Evolutionary conservation across 2,113 vertebrate species (phyloP), one percentile per base, ranked within the genome.

Genomic region (Psettodes erumei): DNA sequence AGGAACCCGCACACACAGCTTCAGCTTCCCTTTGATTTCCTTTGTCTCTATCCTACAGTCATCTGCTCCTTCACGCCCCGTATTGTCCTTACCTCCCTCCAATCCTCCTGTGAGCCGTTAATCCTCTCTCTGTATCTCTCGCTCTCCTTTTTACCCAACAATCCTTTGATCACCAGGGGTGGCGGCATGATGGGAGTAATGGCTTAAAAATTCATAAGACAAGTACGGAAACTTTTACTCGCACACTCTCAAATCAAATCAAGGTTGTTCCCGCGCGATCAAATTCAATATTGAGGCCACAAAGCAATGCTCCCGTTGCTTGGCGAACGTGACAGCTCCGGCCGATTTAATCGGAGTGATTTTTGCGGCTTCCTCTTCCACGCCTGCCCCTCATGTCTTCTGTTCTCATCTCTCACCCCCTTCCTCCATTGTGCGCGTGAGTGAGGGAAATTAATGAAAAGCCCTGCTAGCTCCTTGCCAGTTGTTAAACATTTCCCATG

Each of bases 141-240:
- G 51, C 67, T 54, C 71, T 59, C 53, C 83, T 75, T 60, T 35
- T 73, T 54, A 67, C 60, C 61, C 70, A 48, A 64, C 21, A 5
- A 43, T 77, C 59, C 90, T 93, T 91, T 92, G 89, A 91, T 91
- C 90, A 87, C 50, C 40, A 21, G 40, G 71, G 79, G 77, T 81
- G 75, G 81, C 33, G n/a, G 70, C 67, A 77, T 82, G 80, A 86
- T 58, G 48, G 65, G 59, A 81, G 80, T 54, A 75, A 75, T 72
- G 68, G 75, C 75, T 72, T 54, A 42, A 19, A 74, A 81, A 48
- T 60, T 73, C 71, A 51, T 40, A 68, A 65, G 35, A 30, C 28
- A 76, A 71, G 43, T 18, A 47, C 48, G 75, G 62, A 65, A 82
- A 83, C 62, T 60, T 79, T 51, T 19, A 51, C 53, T 55, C 7